Evolutionary conservation across 1,140 invertebrate species (phyloP), one percentile per base, ranked within the genome.

Genomic region (Drosophila equinoxialis): DNA sequence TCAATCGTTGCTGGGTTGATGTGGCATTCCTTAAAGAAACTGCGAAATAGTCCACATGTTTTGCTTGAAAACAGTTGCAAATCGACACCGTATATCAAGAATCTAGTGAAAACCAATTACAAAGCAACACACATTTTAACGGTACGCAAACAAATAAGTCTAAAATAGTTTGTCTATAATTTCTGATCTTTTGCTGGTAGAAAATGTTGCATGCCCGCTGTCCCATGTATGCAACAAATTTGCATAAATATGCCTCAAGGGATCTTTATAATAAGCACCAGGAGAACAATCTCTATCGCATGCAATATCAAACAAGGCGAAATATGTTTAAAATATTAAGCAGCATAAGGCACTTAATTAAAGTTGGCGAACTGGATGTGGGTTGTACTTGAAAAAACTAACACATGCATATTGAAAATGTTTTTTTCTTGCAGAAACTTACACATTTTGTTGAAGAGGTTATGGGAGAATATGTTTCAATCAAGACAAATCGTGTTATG

Each of bases 141-240:
- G 41, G 82, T 87, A 48, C n/a, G 68, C 0, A 4, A 45, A 26
- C 2, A 26, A 26, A 6, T 6, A 14, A 14, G n/a, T 1, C 1
- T 6, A 23, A 64, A 33, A 20, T 14, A 10, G 2, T 37, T 20
- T 20, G 2, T 23, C 8, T 1, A 6, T 39, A 30, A 30, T 30
- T 30, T 30, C 3, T 26, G 3, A 4, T 26, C 17, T 14, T 55
- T 20, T 30, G 30, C 3, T 30, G 6, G n/a, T 45, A 91, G 90
- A 91, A 91, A 91, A 91, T 87, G 87, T n/a, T 91, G 2, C 82
- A 91, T n/a, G 71, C 82, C 0, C 87, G 90, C 13, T 71, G 60
- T 17, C 87, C 90, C 7, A 65, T 84, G 51, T 91, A 91, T 51
- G 72, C 74, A 1, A 48, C 61, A n/a, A 39, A 74, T 4, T 10